Base-by-base conservation (phyloP, 23 tunicate species). In the Ascidia mentula region DNA sequence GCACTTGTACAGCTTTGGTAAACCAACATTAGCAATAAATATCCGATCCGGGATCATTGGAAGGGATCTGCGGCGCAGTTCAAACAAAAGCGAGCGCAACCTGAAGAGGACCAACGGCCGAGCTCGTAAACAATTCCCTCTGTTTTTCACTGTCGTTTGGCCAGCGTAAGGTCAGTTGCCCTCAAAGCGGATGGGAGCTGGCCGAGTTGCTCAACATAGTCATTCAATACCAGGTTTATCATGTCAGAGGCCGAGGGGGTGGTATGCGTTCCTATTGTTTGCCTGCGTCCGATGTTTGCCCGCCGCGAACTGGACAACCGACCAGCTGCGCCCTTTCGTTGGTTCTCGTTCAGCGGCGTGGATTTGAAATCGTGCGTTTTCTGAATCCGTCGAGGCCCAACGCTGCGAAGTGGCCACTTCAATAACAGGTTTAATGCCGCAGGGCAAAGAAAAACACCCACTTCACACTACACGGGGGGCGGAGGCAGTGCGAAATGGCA, bases 221-320 rank as follows among this genome's bases (percentile, higher is more conserved):
- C 65, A 53, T 53, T 53, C 65, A 53, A 53, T 53, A 53, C 65
- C 65, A 53, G 65, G 65, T 53, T 53, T 53, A 53, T 53, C 65
- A 53, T 53, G 65, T 53, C 65, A 53, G 12, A 28, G 24, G 65
- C 65, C 28, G 12, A 20, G 65, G 65, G 65, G 65, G 24, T 53
- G 65, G 65, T 20, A 53, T 53, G 65, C 65, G 28, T 53, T 53
- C 65, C 65, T 28, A 20, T 53, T 53, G 65, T 53, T 53, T 53
- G 65, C 24, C 12, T 26, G 28, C 24, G 65, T 5, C 65, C 65
- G 65, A 53, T 53, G 65, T 53, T 53, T 53, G 65, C 65, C 24
- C 4, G 65, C 12, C 24, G 65, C 65, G 65, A 26, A 53, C 28
- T 53, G 65, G 65, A 53, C 65, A 53, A 53, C 65, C 65, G 24